Conservation (phyloP, 2,113 vertebrate genomes). For the Nyctereutes procyonoides region DNA sequence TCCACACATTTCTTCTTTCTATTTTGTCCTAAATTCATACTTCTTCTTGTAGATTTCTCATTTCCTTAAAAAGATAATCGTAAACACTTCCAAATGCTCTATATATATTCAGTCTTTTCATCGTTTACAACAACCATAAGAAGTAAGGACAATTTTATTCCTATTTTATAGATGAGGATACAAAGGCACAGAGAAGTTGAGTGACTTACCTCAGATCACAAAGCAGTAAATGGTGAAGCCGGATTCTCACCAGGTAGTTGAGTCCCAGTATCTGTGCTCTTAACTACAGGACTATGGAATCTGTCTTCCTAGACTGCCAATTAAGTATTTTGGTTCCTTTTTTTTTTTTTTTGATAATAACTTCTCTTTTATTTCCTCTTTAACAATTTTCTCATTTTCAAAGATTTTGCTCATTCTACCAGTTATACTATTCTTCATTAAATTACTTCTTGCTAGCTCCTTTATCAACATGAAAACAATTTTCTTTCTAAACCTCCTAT, state of each 20-base stretch:
- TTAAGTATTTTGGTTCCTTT: not conserved
- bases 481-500: not conserved
- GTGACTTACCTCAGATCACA: not conserved
- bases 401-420: not conserved
- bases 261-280: not conserved
- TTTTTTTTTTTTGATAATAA: not conserved
- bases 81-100: not conserved
- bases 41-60: not conserved
- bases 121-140: not conserved
- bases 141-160: not conserved
- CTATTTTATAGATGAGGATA: slow-evolving; percentile 11
- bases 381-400: slow-evolving; percentile 34
- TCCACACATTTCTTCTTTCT: not conserved
- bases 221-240: not conserved
- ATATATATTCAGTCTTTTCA: not conserved
- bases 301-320: not conserved
- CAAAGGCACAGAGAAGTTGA: not conserved
- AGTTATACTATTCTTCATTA: not conserved
- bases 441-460: not conserved
- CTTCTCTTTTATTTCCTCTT: slow-evolving; percentile 17
- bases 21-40: slow-evolving; percentile 28
- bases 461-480: not conserved
- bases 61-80: slow-evolving; percentile 32
- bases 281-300: not conserved
- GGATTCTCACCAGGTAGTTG: not conserved